A percentile compares a stretch with the other conserved stretches of the same genome.
These are phyloP conservation scores for Natrix natrix DNA, from an alignment of 2,797 vertebrate genomes.

Conservation along the genomic window DNA sequence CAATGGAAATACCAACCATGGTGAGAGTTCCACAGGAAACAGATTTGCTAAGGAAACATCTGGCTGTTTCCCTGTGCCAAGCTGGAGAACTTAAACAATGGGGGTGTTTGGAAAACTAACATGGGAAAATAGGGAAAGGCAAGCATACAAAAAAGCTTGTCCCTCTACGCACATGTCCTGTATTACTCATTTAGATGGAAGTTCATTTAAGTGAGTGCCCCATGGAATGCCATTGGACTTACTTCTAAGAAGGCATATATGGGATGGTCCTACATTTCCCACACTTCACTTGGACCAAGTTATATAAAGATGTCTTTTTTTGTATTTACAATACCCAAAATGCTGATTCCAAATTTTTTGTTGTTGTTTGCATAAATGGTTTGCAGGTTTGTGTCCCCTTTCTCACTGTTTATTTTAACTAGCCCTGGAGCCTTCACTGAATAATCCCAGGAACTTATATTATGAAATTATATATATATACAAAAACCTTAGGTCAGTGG, in stretches of 20 bases:
- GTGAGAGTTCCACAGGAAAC: constrained; percentile 18
- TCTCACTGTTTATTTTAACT: background rate
- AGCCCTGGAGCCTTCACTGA: background rate
- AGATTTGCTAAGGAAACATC: constrained; percentile 27
- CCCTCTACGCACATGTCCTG: background rate
- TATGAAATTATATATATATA: background rate
- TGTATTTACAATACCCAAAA: background rate
- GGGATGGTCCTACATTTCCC: background rate
- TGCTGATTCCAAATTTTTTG: background rate
- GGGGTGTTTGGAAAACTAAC: background rate
- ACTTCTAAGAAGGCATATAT: background rate
- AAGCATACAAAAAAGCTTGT: background rate
- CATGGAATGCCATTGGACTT: background rate
- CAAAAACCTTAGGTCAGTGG: background rate
- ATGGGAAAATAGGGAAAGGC: background rate
- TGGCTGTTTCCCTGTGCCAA: constrained; percentile 3
- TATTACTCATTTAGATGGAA: background rate
- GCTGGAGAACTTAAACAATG: background rate
- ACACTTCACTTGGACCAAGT: background rate
- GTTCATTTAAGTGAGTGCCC: background rate
- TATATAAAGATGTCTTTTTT: background rate
- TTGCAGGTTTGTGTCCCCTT: background rate
- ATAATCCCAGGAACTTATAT: background rate
- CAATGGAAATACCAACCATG: constrained; percentile 5
- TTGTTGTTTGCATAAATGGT: background rate